Base-by-base conservation (phyloP, 1,140 invertebrate genomes). In the Ctenoplectra terminalis region DNA sequence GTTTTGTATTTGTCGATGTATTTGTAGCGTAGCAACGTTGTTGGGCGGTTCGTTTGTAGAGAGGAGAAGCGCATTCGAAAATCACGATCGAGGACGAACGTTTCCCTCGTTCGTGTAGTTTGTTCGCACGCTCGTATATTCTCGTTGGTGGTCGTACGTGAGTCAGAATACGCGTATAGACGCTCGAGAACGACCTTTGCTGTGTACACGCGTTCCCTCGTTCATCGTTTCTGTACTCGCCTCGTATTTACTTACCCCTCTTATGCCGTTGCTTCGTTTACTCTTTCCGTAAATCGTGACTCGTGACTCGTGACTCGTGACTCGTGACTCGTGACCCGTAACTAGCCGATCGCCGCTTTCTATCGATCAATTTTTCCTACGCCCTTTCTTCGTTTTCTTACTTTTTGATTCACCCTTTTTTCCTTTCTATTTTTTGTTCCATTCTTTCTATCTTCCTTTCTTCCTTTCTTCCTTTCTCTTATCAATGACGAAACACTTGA, bases 171-270 rank as follows among this genome's bases (percentile, higher is more conserved):
- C 76, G 83, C 76, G 83, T 46, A 40, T 34, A 72, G 64, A 70
- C 56, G 61, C 46, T 66, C n/a, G 34, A 71, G 74, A 73, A 82
- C 69, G 63, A 67, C 17, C 85, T 70, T 54, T 46, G 69, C 56
- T 63, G 73, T 82, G 64, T 85, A 82, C 63, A 72, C 31, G 67
- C 74, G 74, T 82, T 83, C 76, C 23, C 74, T 58, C 40, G 40
- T n/a, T n/a, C n/a, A n/a, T 73, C 70, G 48, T 48, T 60, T 48
- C 69, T 52, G 37, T 46, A 48, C 75, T 46, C 43, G 60, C 46
- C 82, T 84, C 76, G 56, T 88, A 83, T 89, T 89, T 88, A 88
- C 84, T 73, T 79, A 82, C 81, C 63, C 48, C 69, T 48, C 52
- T 40, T 23, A 64, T 17, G 6, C 58, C 23, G 17, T 26, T 70